phyloP scores from a whole-genome alignment of 2,888 invertebrate genomes.

The Drosophila dives region DNA sequence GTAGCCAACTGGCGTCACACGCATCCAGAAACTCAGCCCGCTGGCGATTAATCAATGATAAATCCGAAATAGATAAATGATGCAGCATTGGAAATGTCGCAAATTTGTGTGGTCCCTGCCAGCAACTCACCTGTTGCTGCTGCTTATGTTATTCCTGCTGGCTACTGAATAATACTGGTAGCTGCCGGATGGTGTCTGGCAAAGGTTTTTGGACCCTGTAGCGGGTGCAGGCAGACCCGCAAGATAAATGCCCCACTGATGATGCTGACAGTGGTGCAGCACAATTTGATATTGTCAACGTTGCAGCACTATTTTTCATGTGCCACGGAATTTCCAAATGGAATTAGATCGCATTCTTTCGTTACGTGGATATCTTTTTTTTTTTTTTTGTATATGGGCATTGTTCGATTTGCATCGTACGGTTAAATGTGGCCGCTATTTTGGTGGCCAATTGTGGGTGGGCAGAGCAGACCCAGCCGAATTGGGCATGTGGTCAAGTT shows the following conservation, averaged over 20 bases:
- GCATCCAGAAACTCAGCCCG: constrained; percentile 51
- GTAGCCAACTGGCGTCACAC: constrained; percentile 58
- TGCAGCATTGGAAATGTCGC: constrained; percentile 68
- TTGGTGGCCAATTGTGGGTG: constrained; percentile 77
- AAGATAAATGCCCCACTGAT: constrained; percentile 79
- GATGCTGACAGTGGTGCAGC: constrained; percentile 72
- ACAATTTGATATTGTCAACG: constrained; percentile 69
- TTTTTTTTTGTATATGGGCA: constrained; percentile 56
- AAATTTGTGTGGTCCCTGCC: constrained; percentile 71
- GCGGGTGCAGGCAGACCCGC: constrained; percentile 58
- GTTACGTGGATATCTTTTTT: constrained; percentile 20
- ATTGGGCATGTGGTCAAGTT: constrained; percentile 53
- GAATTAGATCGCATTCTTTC: constrained; percentile 38
- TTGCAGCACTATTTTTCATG: constrained; percentile 56
- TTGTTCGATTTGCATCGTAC: constrained; percentile 78
- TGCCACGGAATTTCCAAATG: constrained; percentile 44
- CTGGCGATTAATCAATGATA: constrained; percentile 81
- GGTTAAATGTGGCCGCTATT: constrained; percentile 75
- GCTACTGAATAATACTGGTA: constrained; percentile 4
- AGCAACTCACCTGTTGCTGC: constrained; percentile 66
- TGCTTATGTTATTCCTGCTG: constrained; percentile 11
- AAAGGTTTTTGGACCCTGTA: constrained; percentile 36
- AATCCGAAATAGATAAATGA: constrained; percentile 82
- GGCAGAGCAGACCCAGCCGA: constrained; percentile 51
- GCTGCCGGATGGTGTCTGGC: neutral